A percentile compares a stretch with the other conserved stretches of the same genome.
Conservation (phyloP, 2,113 vertebrate species). For the Pedionomus torquatus region DNA sequence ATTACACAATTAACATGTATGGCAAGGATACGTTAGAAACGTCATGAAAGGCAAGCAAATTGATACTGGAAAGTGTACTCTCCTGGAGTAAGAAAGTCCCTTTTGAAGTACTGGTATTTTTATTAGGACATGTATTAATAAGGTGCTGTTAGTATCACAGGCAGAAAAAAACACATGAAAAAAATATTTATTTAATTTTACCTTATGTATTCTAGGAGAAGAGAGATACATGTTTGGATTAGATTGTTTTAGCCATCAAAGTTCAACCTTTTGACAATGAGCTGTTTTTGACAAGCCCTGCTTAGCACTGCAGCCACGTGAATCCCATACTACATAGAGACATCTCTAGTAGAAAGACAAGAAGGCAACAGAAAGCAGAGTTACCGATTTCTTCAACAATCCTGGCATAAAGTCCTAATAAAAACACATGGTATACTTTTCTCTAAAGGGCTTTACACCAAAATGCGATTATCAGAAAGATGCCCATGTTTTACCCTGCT, state of each 20-base stretch:
- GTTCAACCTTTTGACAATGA: constrained; percentile 49
- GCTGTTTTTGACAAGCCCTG: constrained; percentile 51
- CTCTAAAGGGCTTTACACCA: background rate
- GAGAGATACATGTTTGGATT: constrained; percentile 55
- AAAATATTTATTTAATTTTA: background rate
- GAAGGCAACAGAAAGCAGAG: constrained; percentile 23
- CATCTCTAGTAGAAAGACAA: constrained; percentile 27
- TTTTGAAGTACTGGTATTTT: constrained; percentile 28
- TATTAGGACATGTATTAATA: background rate
- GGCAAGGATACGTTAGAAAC: background rate
- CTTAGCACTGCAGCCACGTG: constrained; percentile 38
- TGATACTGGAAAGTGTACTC: background rate
- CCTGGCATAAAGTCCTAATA: background rate
- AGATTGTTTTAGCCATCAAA: constrained; percentile 42
- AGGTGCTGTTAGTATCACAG: constrained; percentile 5
- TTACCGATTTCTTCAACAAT: constrained; percentile 59
- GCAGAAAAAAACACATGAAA: background rate
- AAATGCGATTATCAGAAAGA: background rate
- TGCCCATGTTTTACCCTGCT: background rate
- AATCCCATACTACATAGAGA: constrained; percentile 2
- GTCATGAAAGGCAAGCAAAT: background rate
- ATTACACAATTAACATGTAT: background rate
- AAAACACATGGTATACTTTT: background rate
- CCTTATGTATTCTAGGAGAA: constrained; percentile 28
- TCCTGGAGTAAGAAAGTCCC: background rate